Conservation (phyloP, 2,797 vertebrate genomes). For the Dryobates pubescens region DNA sequence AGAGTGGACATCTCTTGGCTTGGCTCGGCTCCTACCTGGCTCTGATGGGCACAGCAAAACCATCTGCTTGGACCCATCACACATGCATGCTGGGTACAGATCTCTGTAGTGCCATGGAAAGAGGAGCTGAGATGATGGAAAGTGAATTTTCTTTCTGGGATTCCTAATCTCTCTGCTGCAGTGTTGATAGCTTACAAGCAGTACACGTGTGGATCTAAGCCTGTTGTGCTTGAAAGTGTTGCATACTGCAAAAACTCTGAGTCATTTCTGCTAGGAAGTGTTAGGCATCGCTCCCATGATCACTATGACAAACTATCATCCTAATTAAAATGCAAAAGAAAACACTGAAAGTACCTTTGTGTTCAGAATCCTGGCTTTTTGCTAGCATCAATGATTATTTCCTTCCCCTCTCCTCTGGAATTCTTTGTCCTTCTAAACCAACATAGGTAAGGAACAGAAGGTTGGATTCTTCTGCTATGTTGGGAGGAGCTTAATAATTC, state of each 20-base stretch:
- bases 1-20: background rate
- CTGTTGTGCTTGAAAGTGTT: background rate
- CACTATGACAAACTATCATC: slow-evolving; percentile 5
- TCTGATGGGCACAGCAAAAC: background rate
- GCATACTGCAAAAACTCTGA: slow-evolving; percentile 10
- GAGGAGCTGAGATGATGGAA: background rate
- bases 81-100: background rate
- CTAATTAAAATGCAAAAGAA: background rate
- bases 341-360: slow-evolving; percentile 32
- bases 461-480: background rate
- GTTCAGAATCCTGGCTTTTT: background rate
- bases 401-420: background rate
- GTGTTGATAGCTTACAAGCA: background rate
- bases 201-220: background rate
- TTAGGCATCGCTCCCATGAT: slow-evolving; percentile 35
- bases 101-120: background rate
- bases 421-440: background rate
- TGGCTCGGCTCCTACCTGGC: background rate
- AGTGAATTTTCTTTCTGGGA: background rate
- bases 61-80: background rate
- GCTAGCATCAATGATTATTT: background rate
- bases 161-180: background rate
- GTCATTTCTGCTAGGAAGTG: slow-evolving; percentile 41
- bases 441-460: background rate
- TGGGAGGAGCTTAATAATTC: background rate